A percentile compares a stretch with the other conserved stretches of the same genome.
These are phyloP conservation scores for Nomada flava DNA, from an alignment of 2,888 invertebrate species.

Conservation along the genomic window DNA sequence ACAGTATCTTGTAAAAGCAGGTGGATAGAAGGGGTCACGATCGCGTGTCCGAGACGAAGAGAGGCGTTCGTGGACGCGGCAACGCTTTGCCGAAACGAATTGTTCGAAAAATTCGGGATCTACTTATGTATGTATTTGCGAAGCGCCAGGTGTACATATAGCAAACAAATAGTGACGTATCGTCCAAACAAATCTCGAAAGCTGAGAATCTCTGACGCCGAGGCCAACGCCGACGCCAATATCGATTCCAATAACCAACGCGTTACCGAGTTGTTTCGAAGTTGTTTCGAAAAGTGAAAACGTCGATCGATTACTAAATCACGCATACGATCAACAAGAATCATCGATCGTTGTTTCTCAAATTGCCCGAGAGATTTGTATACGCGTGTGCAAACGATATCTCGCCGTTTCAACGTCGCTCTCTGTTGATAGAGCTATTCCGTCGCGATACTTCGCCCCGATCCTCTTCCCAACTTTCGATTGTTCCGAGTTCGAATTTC, in stretches of 20 bases:
- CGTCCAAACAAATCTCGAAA: constrained; percentile 59
- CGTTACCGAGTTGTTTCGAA: too few species aligned
- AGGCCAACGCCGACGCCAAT: background rate
- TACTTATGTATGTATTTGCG: constrained; percentile 46
- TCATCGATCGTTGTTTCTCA: background rate
- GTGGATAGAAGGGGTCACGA: too few species aligned
- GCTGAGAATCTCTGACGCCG: constrained; percentile 26
- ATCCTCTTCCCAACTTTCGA: background rate
- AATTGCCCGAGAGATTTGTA: too few species aligned
- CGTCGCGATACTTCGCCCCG: too few species aligned
- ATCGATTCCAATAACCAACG: background rate
- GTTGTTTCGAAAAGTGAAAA: too few species aligned
- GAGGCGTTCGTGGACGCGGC: background rate
- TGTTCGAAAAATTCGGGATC: constrained; percentile 33
- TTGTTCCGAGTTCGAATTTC: background rate
- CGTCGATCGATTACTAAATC: too few species aligned
- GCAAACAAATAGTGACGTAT: constrained; percentile 60
- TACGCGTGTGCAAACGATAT: background rate
- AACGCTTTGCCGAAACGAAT: background rate
- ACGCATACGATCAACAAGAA: too few species aligned
- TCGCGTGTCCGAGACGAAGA: too few species aligned
- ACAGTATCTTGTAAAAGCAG: too few species aligned
- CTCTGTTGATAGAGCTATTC: background rate
- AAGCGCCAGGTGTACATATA: constrained; percentile 61
- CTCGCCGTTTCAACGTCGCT: background rate